Percentiles rank a stretch among this genome's conserved stretches.
Conservation (phyloP, 2,113 vertebrate species). For the Lamprotornis superbus region DNA sequence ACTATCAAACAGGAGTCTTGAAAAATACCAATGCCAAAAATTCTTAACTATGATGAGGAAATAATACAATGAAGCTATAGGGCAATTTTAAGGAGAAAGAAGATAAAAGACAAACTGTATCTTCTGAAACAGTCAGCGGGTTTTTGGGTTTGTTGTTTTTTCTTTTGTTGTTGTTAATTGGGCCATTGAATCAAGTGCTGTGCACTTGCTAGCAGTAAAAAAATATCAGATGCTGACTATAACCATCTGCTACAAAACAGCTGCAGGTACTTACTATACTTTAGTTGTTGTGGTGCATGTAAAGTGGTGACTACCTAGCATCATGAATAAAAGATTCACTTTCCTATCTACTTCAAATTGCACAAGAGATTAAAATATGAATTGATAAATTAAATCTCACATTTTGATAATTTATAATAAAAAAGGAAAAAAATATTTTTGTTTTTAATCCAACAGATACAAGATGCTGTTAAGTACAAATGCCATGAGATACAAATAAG, state of each 20-base stretch:
- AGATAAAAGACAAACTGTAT: background rate
- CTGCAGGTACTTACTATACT: slow-evolving; percentile 37
- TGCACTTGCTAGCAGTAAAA: background rate
- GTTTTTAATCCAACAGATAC: background rate
- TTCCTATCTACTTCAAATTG: background rate
- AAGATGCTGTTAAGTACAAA: background rate
- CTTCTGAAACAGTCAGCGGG: background rate
- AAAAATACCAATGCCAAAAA: background rate
- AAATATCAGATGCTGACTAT: background rate
- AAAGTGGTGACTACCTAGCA: background rate
- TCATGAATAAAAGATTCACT: background rate
- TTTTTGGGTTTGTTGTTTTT: background rate
- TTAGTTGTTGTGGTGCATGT: slow-evolving; percentile 1
- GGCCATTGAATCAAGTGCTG: background rate
- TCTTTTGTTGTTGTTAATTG: background rate
- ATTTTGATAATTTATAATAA: background rate
- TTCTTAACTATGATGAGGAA: background rate
- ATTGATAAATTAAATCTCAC: background rate
- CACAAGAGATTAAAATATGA: background rate
- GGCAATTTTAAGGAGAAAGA: background rate
- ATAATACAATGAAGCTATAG: background rate
- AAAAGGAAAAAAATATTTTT: background rate
- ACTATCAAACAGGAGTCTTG: background rate
- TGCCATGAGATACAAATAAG: background rate
- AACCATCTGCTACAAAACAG: slow-evolving; percentile 53